Percentiles rank a stretch among this genome's conserved stretches.
Conservation (phyloP, 2,113 vertebrate species). For the Parus major region DNA sequence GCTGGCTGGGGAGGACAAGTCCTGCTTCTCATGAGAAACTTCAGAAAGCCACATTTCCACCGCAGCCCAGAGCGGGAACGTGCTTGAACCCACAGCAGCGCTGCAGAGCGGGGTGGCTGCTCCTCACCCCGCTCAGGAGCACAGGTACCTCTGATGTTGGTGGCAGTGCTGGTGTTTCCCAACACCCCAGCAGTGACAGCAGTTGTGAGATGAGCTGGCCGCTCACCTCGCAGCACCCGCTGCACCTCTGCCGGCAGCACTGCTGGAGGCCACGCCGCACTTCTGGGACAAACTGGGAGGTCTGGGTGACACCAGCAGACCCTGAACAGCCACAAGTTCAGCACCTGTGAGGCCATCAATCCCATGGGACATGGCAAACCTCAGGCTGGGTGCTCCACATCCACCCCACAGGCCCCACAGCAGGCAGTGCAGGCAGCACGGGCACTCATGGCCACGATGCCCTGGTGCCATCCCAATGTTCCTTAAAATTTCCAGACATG, state of each 20-base stretch:
- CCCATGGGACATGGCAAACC: accelerated
- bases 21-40: background rate
- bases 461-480: accelerated
- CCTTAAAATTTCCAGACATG: accelerated
- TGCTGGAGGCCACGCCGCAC: background rate
- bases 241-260: accelerated
- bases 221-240: accelerated
- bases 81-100: accelerated
- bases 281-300: accelerated
- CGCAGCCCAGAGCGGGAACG: accelerated
- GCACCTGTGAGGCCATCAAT: too few species aligned
- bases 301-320: background rate
- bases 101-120: background rate
- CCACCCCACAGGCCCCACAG: accelerated
- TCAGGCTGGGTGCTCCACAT: background rate
- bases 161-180: background rate
- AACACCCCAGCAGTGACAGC: background rate
- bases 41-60: background rate
- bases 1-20: background rate
- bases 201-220: constrained; percentile 55
- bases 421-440: background rate
- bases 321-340: background rate
- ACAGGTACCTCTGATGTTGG: background rate
- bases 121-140: background rate
- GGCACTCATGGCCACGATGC: accelerated